Evolutionary conservation across 1,140 invertebrate genomes (phyloP), one percentile per base, ranked within the genome.

Genomic region (Spodoptera litura): DNA sequence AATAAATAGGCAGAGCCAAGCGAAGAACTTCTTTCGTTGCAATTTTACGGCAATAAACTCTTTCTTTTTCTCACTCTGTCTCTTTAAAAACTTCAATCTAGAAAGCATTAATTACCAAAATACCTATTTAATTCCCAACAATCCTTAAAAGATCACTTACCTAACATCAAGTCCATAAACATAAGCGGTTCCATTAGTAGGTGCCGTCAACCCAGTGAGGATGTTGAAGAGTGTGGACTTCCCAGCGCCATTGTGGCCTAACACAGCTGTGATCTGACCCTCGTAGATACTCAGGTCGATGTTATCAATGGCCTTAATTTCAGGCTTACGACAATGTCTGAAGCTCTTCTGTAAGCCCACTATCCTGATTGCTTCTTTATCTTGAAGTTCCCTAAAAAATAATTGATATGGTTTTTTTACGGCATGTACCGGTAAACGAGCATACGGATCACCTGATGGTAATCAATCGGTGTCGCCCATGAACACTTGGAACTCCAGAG

Each of bases 191-290:
- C 98, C 98, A 83, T 96, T 95, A 64, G 95, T 96, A 5, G 96
- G 96, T 13, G 96, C 94, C 0, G 97, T 97, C 11, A 98, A 93
- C 2, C 98, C 98, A 2, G 97, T 98, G 1, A 99, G 90, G 81
- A 99, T 98, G 84, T 98, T 98, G 87, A 98, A 97, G 0, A 98
- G 91, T 0, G 97, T 98, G 1, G 97, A 98, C 93, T 98, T 98
- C 2, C 97, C 97, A 3, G 98, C 98, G 0, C 98, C 98, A 90
- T 99, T 99, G 88, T 98, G 98, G 0, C 98, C 98, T 55, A 99
- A 94, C 59, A 99, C 91, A 0, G 94, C 94, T 95, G 98, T 98
- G 78, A 99, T 98, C 91, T 98, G 97, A 9, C 96, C 96, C 89
- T 97, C 96, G 87, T 97, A 98, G 62, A 98, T 97, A 77, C 96